Evolutionary conservation across 1,140 invertebrate species (phyloP).

Genomic region (Phortica variegata): DNA sequence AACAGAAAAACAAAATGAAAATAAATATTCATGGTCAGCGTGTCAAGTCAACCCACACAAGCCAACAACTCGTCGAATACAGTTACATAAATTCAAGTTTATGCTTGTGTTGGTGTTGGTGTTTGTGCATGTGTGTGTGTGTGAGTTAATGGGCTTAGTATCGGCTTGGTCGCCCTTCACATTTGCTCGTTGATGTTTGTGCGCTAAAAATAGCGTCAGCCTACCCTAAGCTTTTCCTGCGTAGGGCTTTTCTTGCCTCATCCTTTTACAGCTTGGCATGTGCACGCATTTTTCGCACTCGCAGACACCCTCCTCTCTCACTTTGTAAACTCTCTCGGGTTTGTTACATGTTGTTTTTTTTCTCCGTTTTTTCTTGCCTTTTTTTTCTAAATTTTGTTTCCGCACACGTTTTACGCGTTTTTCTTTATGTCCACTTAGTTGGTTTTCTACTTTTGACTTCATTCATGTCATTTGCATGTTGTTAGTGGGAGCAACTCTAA

Average conservation of each 20-base stretch:
- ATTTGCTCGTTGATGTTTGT: constrained; percentile 10
- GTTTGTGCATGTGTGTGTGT: too few species aligned
- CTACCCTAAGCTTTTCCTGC: constrained; percentile 8
- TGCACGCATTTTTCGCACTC: constrained; percentile 2
- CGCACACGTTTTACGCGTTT: constrained; percentile 1
- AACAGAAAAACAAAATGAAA: background rate
- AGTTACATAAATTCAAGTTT: constrained; percentile 1
- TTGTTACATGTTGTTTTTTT: constrained; percentile 12
- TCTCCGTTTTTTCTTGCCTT: constrained; percentile 11
- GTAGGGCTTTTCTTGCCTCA: constrained; percentile 4
- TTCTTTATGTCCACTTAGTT: too few species aligned
- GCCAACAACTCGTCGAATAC: constrained; percentile 1
- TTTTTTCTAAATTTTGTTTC: constrained; percentile 3
- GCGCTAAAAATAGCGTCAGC: constrained; percentile 39
- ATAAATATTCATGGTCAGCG: constrained; percentile 46
- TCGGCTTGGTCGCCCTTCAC: too few species aligned
- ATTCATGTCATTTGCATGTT: too few species aligned
- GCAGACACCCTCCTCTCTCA: constrained; percentile 1
- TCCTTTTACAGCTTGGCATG: constrained; percentile 3
- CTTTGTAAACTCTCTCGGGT: too few species aligned
- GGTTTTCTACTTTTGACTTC: too few species aligned
- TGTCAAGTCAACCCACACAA: constrained; percentile 27
- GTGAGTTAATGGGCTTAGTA: too few species aligned
- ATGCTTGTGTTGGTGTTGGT: constrained; percentile 1
- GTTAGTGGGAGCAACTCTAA: too few species aligned